Evolutionary conservation across 2,797 vertebrate genomes (phyloP).

Genomic region (Rhinoraja longicauda): DNA sequence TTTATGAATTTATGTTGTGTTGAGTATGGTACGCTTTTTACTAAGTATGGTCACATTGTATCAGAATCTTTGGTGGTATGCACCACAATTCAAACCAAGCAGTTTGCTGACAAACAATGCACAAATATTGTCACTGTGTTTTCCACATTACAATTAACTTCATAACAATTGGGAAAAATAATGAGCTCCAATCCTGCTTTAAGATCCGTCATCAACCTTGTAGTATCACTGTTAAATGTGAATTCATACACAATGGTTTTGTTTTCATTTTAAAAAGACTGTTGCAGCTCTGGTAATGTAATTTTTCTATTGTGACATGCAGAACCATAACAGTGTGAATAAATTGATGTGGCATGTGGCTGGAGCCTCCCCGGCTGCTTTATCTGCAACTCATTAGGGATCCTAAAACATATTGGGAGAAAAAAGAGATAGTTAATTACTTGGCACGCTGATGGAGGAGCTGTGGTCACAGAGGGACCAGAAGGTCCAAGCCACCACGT

Average conservation of each 20-base stretch:
- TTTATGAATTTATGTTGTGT: background rate
- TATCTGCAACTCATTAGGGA: slow-evolving; percentile 49
- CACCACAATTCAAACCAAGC: background rate
- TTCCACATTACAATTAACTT: background rate
- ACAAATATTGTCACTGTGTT: background rate
- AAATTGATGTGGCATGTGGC: slow-evolving; percentile 46
- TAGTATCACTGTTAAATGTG: background rate
- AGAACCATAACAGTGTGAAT: slow-evolving; percentile 28
- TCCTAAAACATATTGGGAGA: slow-evolving; percentile 42
- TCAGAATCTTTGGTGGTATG: background rate
- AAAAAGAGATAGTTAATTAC: slow-evolving; percentile 48
- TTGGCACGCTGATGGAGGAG: slow-evolving; percentile 43
- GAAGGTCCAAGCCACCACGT: slow-evolving; percentile 51
- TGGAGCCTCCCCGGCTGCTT: slow-evolving; percentile 43
- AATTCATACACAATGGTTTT: slow-evolving; percentile 17
- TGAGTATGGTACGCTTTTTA: background rate
- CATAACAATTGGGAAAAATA: background rate
- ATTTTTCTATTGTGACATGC: slow-evolving; percentile 35
- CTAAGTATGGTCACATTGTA: background rate
- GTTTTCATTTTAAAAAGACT: background rate
- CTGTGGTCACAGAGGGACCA: slow-evolving; percentile 44
- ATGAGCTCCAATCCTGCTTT: background rate
- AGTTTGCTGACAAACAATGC: background rate
- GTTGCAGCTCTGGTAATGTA: slow-evolving; percentile 34
- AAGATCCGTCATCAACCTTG: slow-evolving; percentile 14